Percentiles rank a stretch among this genome's conserved stretches.
phyloP scores from a whole-genome alignment of 1,140 invertebrate genomes.

The Diabrotica virgifera region DNA sequence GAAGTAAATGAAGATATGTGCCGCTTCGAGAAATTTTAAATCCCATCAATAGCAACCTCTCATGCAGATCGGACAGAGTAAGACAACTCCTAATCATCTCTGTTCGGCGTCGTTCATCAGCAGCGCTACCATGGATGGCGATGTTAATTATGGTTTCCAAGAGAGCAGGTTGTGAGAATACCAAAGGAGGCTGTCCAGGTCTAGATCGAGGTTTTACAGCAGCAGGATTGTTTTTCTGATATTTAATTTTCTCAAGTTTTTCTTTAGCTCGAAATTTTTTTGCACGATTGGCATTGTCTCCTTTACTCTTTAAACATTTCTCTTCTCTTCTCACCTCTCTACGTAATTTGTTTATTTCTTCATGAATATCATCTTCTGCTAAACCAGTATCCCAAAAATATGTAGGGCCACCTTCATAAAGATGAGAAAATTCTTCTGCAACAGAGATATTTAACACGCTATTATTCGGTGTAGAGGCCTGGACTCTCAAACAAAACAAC shows the following conservation, averaged over 20 bases:
- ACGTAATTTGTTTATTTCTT: too few species aligned
- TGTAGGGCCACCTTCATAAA: too few species aligned
- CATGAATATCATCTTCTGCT: too few species aligned
- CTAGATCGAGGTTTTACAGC: constrained; percentile 17
- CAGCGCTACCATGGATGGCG: too few species aligned
- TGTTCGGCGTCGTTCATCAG: constrained; percentile 22
- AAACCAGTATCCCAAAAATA: too few species aligned
- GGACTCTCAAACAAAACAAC: too few species aligned
- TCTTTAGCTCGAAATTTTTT: constrained; percentile 19
- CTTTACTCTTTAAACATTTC: constrained; percentile 3
- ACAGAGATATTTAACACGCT: too few species aligned
- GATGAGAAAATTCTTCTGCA: too few species aligned
- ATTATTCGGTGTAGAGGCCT: too few species aligned
- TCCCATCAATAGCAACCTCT: neutral
- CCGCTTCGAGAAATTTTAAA: constrained; percentile 6
- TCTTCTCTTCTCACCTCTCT: neutral
- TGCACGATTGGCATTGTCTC: constrained; percentile 8
- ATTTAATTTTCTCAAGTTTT: constrained; percentile 11
- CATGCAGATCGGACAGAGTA: constrained; percentile 29
- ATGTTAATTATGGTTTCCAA: neutral
- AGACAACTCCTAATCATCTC: constrained; percentile 22
- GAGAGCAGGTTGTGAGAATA: constrained; percentile 13
- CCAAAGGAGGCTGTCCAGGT: constrained; percentile 15
- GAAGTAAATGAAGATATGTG: neutral
- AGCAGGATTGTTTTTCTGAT: constrained; percentile 5